Evolutionary conservation across 2,888 invertebrate genomes (phyloP), one percentile per base, ranked within the genome.

Genomic region (Folsomia manolachei): DNA sequence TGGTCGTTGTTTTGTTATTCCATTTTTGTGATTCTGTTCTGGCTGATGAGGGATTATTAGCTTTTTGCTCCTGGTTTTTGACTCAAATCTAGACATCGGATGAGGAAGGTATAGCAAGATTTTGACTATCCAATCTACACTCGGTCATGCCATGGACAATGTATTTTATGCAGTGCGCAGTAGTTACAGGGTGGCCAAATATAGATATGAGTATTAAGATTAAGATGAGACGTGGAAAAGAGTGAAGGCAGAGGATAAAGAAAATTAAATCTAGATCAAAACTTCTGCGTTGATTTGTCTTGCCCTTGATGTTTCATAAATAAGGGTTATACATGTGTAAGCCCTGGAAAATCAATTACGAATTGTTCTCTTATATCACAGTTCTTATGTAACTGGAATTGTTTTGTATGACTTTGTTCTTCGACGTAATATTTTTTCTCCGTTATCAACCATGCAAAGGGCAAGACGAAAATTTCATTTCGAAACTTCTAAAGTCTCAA

Each of bases 21-120:
- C 39, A 39, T 39, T 14, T 39, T 39, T 39, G 39, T 39, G 39
- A 56, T 56, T 56, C 56, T 56, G 19, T 56, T 56, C 18, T 56
- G 56, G 39, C 14, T 39, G 39, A 39, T 39, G 39, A 39, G 39
- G 39, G 39, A 39, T 39, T 39, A 56, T 56, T 56, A 56, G 56
- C 56, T 56, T 56, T 56, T 56, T 56, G 56, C 56, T 56, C 56
- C 56, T 56, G 56, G 56, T 19, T 56, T 51, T 56, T 56, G 56
- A 56, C 18, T 56, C 56, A 4, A 56, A 56, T n/a, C 56, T 14
- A 39, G 14, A 39, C 14, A 39, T 4, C 14, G 39, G 39, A 39
- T 39, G 7, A 39, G 39, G 4, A 4, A 39, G 39, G 39, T 39
- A 14, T 39, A 39, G 14, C 7, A 39, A 4, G 39, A 39, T 39